Conservation (phyloP, 1,140 invertebrate genomes). For the Drosophila lacteicornis region DNA sequence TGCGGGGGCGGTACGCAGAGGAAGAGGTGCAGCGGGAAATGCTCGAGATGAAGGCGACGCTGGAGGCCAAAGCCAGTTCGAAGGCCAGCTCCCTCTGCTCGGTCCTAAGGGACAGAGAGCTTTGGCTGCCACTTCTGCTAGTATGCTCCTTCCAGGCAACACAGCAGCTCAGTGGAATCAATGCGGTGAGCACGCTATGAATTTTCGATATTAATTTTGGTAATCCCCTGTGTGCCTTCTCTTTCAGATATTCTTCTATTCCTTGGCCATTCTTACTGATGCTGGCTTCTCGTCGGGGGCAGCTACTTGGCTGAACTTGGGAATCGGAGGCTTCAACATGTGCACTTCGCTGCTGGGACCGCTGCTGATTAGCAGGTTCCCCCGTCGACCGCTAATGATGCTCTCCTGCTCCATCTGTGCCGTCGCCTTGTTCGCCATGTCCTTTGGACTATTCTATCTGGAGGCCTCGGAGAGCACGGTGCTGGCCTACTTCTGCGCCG, state of each 20-base stretch:
- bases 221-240: not conserved
- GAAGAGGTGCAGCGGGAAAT: constrained; percentile 83
- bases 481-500: constrained; percentile 88
- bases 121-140: constrained; percentile 90
- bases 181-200: constrained; percentile 88
- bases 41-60: constrained; percentile 69
- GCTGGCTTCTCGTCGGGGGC: constrained; percentile 86
- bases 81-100: constrained; percentile 85
- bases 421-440: constrained; percentile 86
- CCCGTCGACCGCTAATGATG: constrained; percentile 86
- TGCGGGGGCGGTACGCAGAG: constrained; percentile 35
- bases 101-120: constrained; percentile 86
- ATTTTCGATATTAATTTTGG: not conserved
- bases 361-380: constrained; percentile 86
- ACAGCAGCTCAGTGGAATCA: constrained; percentile 94
- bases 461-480: constrained; percentile 86
- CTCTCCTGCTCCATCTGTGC: constrained; percentile 86
- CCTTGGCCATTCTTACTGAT: constrained; percentile 87
- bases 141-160: constrained; percentile 90
- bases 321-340: constrained; percentile 89
- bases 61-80: constrained; percentile 12
- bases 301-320: constrained; percentile 88
- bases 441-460: constrained; percentile 86
- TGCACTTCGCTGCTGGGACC: constrained; percentile 87
- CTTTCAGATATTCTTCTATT: constrained; percentile 91